Conservation (phyloP, 2,888 invertebrate species). For the Chromoteleia sp. region DNA sequence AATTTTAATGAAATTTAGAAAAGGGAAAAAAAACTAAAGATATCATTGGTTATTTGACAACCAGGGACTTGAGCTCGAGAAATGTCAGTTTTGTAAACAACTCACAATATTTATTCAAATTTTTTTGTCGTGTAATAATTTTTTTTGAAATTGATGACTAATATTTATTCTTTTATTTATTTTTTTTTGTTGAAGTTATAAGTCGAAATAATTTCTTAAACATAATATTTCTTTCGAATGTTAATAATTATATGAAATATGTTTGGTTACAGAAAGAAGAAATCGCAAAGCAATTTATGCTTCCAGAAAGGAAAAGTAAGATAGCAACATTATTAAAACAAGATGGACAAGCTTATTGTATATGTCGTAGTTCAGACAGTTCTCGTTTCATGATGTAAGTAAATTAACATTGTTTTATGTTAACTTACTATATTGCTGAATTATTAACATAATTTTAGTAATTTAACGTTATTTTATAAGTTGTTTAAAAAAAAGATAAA, state of each 20-base stretch:
- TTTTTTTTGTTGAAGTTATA: background rate
- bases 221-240: no score
- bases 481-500: no score
- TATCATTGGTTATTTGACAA: no score
- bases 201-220: background rate
- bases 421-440: no score
- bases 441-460: no score
- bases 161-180: no score
- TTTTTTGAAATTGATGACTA: background rate
- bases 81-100: background rate
- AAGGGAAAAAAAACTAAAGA: background rate
- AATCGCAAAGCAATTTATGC: constrained; percentile 94
- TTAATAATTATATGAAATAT: background rate
- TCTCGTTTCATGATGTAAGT: constrained; percentile 98
- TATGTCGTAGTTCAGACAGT: constrained; percentile 96
- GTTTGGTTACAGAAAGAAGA: constrained; percentile 86
- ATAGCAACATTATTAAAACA: constrained; percentile 94
- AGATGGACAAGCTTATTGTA: constrained; percentile 97
- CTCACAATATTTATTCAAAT: no score
- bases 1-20: background rate
- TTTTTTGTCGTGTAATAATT: no score
- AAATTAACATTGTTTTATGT: no score
- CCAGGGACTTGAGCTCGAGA: no score
- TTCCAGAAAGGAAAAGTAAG: constrained; percentile 96
- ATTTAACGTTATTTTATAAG: no score